Conservation (phyloP, 1,140 invertebrate genomes). For the Ips typographus region DNA sequence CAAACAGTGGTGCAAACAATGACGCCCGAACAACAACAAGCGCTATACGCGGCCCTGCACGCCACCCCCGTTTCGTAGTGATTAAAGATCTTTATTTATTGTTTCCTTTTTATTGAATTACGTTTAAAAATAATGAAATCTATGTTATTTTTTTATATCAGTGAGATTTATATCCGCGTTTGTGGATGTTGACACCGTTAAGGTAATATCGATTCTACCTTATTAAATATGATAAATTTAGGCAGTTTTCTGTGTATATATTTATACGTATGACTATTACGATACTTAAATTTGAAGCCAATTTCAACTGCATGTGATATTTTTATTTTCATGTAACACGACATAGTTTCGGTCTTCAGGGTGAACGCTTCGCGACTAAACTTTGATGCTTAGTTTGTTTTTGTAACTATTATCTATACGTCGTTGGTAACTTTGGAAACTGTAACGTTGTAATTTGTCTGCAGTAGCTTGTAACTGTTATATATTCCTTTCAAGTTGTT, state of each 20-base stretch:
- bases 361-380: no score
- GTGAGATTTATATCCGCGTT: slow-evolving; percentile 3
- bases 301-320: slow-evolving; percentile 45
- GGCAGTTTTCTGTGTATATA: background rate
- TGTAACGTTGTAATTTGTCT: no score
- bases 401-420: no score
- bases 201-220: background rate
- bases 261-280: background rate
- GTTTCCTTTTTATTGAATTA: slow-evolving; percentile 27
- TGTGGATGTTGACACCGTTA: background rate
- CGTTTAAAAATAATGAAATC: slow-evolving; percentile 32
- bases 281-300: slow-evolving; percentile 37
- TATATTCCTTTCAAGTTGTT: no score
- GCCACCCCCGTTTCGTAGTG: slow-evolving; percentile 37
- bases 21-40: slow-evolving; percentile 77
- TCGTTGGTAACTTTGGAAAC: no score
- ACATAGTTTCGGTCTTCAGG: background rate
- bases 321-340: slow-evolving; percentile 32
- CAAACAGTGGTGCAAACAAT: slow-evolving; percentile 76
- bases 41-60: slow-evolving; percentile 69
- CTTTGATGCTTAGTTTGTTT: no score
- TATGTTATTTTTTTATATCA: slow-evolving; percentile 28
- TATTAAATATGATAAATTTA: background rate
- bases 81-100: slow-evolving; percentile 29
- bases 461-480: no score